Evolutionary conservation across 2,888 invertebrate species (phyloP).

Genomic region (Xiphydria camelus): DNA sequence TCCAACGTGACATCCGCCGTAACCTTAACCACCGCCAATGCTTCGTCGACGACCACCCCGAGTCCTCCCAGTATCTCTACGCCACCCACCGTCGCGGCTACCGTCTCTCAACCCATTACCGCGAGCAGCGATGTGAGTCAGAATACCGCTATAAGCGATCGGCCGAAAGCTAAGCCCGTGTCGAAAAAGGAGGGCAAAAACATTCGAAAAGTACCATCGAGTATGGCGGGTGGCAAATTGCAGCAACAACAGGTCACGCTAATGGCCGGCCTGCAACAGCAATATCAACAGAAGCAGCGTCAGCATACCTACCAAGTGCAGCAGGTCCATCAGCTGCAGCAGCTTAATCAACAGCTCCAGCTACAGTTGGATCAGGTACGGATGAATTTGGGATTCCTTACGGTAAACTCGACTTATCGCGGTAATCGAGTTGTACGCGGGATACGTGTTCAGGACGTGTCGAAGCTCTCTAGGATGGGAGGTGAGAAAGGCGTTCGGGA

Average conservation of each 20-base stretch:
- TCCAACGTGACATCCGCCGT: slow-evolving; percentile 25
- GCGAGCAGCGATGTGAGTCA: slow-evolving; percentile 65
- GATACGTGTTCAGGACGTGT: neutral
- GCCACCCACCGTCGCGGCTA: slow-evolving; percentile 32
- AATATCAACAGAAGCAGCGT: slow-evolving; percentile 46
- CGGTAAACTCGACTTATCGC: neutral
- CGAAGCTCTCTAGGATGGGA: too few relatives aligned
- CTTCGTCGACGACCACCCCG: slow-evolving; percentile 32
- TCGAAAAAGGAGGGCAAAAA: slow-evolving; percentile 81
- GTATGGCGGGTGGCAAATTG: slow-evolving; percentile 36
- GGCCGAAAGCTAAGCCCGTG: slow-evolving; percentile 80
- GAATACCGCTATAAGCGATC: slow-evolving; percentile 79
- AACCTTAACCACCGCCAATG: slow-evolving; percentile 30
- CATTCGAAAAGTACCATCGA: slow-evolving; percentile 62
- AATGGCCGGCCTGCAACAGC: slow-evolving; percentile 52
- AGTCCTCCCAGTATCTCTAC: slow-evolving; percentile 37
- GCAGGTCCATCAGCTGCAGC: slow-evolving; percentile 55
- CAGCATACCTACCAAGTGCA: slow-evolving; percentile 51
- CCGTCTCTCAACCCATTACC: slow-evolving; percentile 58
- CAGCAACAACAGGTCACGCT: slow-evolving; percentile 50
- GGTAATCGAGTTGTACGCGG: neutral
- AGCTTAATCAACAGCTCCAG: slow-evolving; percentile 53
- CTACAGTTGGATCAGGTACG: slow-evolving; percentile 52
- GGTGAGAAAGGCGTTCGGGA: too few relatives aligned
- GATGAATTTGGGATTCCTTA: too few relatives aligned